Conservation (phyloP, 2,113 vertebrate species). For the Forbesichthys papilliferus region DNA sequence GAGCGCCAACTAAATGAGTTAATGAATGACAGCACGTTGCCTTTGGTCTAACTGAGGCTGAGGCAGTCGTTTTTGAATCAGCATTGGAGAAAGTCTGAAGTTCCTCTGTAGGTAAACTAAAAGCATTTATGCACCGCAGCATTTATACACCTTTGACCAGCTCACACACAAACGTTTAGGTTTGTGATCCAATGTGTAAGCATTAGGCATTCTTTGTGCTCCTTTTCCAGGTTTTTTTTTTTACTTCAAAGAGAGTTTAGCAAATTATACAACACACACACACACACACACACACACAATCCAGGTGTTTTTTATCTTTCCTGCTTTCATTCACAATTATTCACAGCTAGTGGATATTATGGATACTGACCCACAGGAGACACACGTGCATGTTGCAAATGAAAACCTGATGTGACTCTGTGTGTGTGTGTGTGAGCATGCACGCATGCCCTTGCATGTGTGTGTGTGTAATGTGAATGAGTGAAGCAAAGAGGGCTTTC, state of each 20-base stretch:
- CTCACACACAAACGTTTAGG: not conserved
- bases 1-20: too few relatives aligned
- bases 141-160: not conserved
- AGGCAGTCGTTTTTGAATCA: not conserved
- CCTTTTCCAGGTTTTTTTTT: not conserved
- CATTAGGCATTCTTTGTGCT: not conserved
- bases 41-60: too few relatives aligned
- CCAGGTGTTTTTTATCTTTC: slow-evolving; percentile 40
- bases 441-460: not conserved
- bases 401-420: slow-evolving; percentile 23
- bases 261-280: not conserved
- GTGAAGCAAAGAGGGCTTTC: not conserved
- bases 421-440: not conserved
- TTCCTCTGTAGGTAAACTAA: not conserved
- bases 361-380: slow-evolving; percentile 22
- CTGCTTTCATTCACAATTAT: slow-evolving; percentile 34
- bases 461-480: not conserved
- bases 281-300: not conserved
- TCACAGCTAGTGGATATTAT: slow-evolving; percentile 15
- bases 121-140: not conserved
- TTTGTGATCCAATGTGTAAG: not conserved
- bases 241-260: not conserved
- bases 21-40: too few relatives aligned
- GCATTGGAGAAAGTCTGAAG: not conserved
- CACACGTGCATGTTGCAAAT: slow-evolving; percentile 16